Percentiles rank a stretch among this genome's conserved stretches.
Evolutionary conservation across 2,113 vertebrate genomes (phyloP).

Genomic region (Upupa epops): DNA sequence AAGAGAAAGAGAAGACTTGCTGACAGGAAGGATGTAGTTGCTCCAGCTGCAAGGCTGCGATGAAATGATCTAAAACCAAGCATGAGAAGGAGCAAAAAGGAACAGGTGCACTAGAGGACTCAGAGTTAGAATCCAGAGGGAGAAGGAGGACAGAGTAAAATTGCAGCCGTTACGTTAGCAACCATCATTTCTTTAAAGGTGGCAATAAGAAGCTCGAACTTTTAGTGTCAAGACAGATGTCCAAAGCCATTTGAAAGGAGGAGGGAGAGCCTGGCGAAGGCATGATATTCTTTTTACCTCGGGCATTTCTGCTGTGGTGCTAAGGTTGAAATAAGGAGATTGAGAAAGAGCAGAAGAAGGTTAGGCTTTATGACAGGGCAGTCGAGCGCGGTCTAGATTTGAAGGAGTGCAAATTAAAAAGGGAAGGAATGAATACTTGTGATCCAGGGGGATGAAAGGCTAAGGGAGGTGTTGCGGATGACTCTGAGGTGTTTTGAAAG

Average conservation of each 20-base stretch:
- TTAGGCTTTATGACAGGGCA: constrained; percentile 33
- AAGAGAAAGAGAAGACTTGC: background rate
- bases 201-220: background rate
- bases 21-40: background rate
- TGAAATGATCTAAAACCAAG: background rate
- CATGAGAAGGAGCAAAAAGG: background rate
- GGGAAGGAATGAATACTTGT: background rate
- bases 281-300: background rate
- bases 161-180: background rate
- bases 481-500: background rate
- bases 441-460: background rate
- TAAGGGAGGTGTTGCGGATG: background rate
- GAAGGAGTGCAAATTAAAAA: constrained; percentile 17
- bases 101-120: background rate
- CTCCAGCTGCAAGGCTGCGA: background rate
- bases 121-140: background rate
- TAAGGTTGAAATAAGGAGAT: background rate
- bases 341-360: background rate
- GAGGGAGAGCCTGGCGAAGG: background rate
- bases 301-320: background rate
- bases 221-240: constrained; percentile 5
- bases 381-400: background rate
- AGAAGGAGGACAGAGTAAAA: background rate
- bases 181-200: background rate
- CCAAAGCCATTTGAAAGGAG: background rate